phyloP scores from a whole-genome alignment of 2,888 invertebrate genomes.

The Drosophila percnosoma region DNA sequence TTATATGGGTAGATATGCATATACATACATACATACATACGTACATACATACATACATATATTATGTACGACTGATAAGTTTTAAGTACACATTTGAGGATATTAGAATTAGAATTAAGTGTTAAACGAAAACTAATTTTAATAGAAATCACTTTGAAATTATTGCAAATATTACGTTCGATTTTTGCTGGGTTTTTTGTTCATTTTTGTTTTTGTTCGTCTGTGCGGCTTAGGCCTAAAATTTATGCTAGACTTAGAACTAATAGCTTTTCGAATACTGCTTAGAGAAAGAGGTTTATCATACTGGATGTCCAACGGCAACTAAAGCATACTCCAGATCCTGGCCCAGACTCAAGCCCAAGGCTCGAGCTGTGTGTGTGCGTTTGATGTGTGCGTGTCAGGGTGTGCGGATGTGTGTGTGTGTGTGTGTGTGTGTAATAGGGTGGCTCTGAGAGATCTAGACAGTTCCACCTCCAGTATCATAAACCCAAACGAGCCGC shows the following conservation, averaged over 20 bases:
- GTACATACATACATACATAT: conserved; percentile 4
- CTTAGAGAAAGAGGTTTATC: conserved; percentile 85
- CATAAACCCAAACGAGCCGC: conserved; percentile 83
- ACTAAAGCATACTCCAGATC: conserved; percentile 33
- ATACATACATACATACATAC: conserved; percentile 21
- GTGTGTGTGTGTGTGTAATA: conserved; percentile 11
- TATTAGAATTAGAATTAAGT: conserved; percentile 38
- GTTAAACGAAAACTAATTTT: conserved; percentile 67
- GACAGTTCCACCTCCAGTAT: conserved; percentile 76
- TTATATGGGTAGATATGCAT: conserved; percentile 55
- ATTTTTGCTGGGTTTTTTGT: conserved; percentile 37
- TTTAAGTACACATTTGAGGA: conserved; percentile 69
- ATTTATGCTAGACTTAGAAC: conserved; percentile 81
- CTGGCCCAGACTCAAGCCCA: conserved; percentile 22
- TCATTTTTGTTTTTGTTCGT: conserved; percentile 37
- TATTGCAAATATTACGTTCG: conserved; percentile 71
- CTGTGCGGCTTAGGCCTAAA: conserved; percentile 66
- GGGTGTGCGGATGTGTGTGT: neutral
- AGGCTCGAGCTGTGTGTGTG: conserved; percentile 10
- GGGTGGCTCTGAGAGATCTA: conserved; percentile 48
- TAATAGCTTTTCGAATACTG: conserved; percentile 86
- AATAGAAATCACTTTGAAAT: conserved; percentile 79
- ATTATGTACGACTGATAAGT: conserved; percentile 30
- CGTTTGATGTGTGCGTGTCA: neutral
- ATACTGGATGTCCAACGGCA: conserved; percentile 80